These are phyloP conservation scores for Phalloptychus januarius DNA, from an alignment of 2,797 vertebrate genomes.

Conservation along the genomic window DNA sequence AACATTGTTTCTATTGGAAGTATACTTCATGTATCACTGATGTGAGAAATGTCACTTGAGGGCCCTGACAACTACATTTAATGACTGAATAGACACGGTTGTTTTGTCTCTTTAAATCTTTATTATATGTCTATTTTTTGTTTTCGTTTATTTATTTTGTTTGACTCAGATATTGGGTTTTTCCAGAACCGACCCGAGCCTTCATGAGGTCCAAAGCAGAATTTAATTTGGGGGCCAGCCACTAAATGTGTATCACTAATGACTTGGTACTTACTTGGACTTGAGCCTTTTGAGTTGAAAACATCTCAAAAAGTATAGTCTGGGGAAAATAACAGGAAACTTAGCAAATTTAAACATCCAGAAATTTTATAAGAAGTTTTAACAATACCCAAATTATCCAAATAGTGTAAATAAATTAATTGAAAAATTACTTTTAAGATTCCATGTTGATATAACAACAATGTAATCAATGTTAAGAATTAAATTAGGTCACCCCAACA, in stretches of 20 bases:
- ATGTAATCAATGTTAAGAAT: background rate
- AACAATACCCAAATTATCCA: background rate
- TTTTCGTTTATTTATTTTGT: background rate
- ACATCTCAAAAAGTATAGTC: background rate
- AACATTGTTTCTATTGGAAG: background rate
- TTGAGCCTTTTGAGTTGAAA: background rate
- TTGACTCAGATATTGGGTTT: background rate
- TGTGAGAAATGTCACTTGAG: background rate
- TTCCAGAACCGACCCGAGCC: background rate
- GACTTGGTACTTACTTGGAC: background rate
- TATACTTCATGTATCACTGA: background rate
- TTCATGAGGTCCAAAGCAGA: background rate
- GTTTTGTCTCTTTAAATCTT: background rate
- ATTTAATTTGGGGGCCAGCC: background rate
- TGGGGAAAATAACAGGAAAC: background rate
- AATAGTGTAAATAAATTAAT: background rate
- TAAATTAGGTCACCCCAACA: background rate
- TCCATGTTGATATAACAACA: background rate
- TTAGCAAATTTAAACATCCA: background rate
- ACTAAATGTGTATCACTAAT: background rate
- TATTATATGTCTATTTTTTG: background rate
- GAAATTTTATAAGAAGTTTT: no score
- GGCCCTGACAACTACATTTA: background rate
- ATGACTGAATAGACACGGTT: background rate
- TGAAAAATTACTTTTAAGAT: background rate